Conservation (phyloP, 2,888 invertebrate genomes). For the Oegoconia quadripuncta region DNA sequence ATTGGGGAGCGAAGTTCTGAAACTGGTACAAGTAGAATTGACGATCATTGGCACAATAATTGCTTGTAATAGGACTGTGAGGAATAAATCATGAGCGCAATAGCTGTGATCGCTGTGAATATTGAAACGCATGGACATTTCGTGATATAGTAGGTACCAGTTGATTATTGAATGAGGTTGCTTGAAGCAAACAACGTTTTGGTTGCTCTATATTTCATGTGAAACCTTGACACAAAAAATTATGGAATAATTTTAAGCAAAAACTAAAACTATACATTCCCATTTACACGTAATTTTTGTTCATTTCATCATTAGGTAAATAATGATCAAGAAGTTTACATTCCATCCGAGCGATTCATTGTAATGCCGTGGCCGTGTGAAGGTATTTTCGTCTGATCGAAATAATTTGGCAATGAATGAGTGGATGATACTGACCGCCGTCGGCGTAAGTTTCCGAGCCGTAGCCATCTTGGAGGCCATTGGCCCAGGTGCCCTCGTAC, state of each 20-base stretch:
- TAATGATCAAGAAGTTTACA: conserved; percentile 41
- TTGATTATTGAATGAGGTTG: conserved; percentile 3
- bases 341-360: conserved; percentile 34
- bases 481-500: conserved; percentile 99
- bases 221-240: conserved; percentile 4
- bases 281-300: too few relatives aligned
- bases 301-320: too few relatives aligned
- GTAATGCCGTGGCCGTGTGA: conserved; percentile 56
- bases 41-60: conserved; percentile 1
- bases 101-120: neutral
- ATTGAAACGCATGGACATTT: conserved; percentile 1
- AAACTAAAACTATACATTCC: conserved; percentile 1
- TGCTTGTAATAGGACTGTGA: conserved; percentile 5
- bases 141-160: neutral
- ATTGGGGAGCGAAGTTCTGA: neutral
- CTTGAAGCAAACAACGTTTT: conserved; percentile 5
- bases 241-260: neutral
- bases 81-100: conserved; percentile 5
- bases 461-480: conserved; percentile 99
- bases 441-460: conserved; percentile 99
- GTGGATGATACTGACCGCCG: conserved; percentile 88
- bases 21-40: neutral
- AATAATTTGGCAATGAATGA: neutral
- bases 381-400: conserved; percentile 53
- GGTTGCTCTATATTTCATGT: neutral